These are phyloP conservation scores for Sminthopsis crassicaudata DNA, from an alignment of 2,113 vertebrate species.

Conservation along the genomic window DNA sequence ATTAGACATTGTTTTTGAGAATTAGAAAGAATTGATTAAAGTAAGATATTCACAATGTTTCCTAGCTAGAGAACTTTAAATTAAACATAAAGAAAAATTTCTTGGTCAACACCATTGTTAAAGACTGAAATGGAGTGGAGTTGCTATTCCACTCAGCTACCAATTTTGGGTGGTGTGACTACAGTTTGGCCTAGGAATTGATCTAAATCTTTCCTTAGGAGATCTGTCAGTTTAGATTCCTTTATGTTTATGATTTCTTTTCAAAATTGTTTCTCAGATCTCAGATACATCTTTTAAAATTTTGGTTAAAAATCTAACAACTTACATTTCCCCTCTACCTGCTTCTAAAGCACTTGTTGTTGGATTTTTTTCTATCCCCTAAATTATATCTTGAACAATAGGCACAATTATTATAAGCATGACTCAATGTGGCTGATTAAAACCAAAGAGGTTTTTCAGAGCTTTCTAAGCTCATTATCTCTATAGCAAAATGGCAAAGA, in stretches of 20 bases:
- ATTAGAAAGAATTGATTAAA: slow-evolving; percentile 55
- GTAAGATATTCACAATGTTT: slow-evolving; percentile 32
- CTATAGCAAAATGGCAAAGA: slow-evolving; percentile 38
- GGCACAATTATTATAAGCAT: slow-evolving; percentile 45
- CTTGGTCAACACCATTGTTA: not conserved
- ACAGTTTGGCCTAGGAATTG: not conserved
- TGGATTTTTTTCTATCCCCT: not conserved
- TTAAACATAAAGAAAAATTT: not conserved
- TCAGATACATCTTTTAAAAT: slow-evolving; percentile 40
- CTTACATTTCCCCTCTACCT: slow-evolving; percentile 43
- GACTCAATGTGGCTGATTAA: slow-evolving; percentile 56
- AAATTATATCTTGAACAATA: slow-evolving; percentile 19
- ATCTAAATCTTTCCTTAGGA: not conserved
- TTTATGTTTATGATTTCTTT: slow-evolving; percentile 15
- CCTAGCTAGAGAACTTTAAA: not conserved
- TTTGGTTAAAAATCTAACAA: slow-evolving; percentile 9
- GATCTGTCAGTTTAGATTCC: not conserved
- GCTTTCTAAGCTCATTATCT: slow-evolving; percentile 56
- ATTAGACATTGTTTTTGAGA: slow-evolving; percentile 52
- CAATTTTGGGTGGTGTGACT: not conserved
- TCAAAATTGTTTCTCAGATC: slow-evolving; percentile 28
- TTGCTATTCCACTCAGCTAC: not conserved
- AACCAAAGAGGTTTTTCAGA: slow-evolving; percentile 40
- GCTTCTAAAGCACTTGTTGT: slow-evolving; percentile 28
- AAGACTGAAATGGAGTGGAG: not conserved